phyloP scores from a whole-genome alignment of 2,797 vertebrate species.

The Microctenopoma stevenorrisi region DNA sequence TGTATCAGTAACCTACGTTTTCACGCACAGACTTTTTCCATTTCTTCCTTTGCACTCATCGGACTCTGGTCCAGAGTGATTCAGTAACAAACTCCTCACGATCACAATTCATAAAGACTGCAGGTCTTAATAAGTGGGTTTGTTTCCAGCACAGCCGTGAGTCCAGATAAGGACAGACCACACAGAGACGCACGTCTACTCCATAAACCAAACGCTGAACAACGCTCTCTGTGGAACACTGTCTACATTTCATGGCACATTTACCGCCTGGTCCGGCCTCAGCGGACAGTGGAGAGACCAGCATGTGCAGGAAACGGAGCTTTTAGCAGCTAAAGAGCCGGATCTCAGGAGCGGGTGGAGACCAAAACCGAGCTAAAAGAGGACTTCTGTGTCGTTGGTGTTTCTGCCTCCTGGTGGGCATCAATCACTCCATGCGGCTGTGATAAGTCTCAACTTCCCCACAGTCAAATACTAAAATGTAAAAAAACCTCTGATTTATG shows the following conservation, averaged over 20 bases:
- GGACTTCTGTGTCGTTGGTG: too few relatives aligned
- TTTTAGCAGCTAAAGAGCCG: background rate
- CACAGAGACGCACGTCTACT: conserved; percentile 14
- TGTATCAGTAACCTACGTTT: background rate
- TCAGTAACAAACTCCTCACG: conserved; percentile 14
- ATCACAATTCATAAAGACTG: conserved; percentile 20
- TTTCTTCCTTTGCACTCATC: background rate
- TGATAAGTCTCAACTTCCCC: background rate
- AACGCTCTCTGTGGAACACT: background rate
- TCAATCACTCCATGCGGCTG: background rate
- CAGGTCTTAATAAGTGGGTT: conserved; percentile 4
- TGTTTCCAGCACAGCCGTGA: conserved; percentile 37
- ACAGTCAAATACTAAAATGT: too few relatives aligned
- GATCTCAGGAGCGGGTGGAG: conserved; percentile 6
- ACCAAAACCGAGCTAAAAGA: conserved; percentile 3
- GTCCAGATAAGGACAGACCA: conserved; percentile 41
- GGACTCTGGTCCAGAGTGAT: background rate
- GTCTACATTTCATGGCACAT: background rate
- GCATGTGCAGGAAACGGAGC: background rate
- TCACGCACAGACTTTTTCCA: background rate
- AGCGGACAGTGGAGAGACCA: too few relatives aligned
- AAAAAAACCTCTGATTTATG: too few relatives aligned
- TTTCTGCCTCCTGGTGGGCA: background rate
- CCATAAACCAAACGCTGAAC: background rate
- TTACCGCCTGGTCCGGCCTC: background rate